Conservation (phyloP, 2,797 vertebrate species). For the Lagorchestes hirsutus region DNA sequence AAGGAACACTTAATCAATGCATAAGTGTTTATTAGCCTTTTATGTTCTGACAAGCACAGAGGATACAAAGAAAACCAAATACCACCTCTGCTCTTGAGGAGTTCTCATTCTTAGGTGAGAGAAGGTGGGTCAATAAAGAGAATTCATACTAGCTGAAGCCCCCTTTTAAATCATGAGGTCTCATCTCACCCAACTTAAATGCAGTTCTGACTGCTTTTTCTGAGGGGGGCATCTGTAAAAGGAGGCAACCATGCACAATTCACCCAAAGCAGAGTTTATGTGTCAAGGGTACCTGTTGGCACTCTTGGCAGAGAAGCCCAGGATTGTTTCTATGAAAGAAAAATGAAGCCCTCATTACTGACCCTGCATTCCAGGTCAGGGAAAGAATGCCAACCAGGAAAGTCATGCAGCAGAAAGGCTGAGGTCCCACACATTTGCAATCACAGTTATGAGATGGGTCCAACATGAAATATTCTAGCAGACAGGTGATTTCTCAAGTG, state of each 20-base stretch:
- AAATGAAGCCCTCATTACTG: not conserved
- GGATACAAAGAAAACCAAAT: not conserved
- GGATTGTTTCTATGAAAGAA: not conserved
- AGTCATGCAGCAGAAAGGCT: not conserved
- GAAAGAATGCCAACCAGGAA: not conserved
- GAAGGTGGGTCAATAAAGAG: not conserved
- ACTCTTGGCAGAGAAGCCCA: not conserved
- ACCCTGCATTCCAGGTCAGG: not conserved
- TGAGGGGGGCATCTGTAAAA: not conserved
- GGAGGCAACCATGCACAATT: not conserved
- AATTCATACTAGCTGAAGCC: not conserved
- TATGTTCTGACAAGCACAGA: not conserved
- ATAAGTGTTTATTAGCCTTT: not conserved
- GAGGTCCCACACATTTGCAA: not conserved
- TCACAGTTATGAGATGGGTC: not conserved
- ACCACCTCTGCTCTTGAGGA: not conserved
- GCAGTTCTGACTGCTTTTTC: not conserved
- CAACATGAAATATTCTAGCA: not conserved
- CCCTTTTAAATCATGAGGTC: not conserved
- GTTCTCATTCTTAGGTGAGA: not conserved
- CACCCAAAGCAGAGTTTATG: not conserved
- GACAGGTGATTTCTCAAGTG: not conserved
- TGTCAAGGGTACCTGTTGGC: not conserved
- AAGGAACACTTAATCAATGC: not conserved
- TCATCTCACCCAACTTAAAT: not conserved